Evolutionary conservation across 2,797 vertebrate genomes (phyloP).

Genomic region (Peromyscus aztecus): DNA sequence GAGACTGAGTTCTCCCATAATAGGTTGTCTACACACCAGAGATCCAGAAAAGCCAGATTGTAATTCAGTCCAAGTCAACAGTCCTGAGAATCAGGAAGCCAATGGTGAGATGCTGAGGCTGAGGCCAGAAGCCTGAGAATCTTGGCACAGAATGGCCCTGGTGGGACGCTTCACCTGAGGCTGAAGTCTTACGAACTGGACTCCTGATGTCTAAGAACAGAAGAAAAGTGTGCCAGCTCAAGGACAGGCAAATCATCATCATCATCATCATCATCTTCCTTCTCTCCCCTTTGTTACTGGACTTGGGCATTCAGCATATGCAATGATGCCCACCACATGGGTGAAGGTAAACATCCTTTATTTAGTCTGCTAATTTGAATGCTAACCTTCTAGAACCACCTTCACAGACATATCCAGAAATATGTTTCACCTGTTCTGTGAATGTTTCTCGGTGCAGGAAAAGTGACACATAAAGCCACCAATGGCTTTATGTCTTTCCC

Average conservation of each 20-base stretch:
- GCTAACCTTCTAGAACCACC: not conserved
- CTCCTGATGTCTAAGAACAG: not conserved
- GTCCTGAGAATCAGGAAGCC: not conserved
- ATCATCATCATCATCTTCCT: no score
- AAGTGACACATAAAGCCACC: not conserved
- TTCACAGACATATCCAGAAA: not conserved
- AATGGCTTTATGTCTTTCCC: not conserved
- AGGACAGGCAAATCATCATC: not conserved
- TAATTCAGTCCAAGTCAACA: not conserved
- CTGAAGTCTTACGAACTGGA: not conserved
- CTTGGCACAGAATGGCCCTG: not conserved
- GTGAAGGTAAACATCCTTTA: not conserved
- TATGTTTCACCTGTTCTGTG: not conserved
- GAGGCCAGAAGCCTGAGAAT: not conserved
- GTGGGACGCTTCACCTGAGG: not conserved
- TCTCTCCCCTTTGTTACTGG: not conserved
- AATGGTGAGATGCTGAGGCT: not conserved
- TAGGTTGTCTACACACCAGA: not conserved
- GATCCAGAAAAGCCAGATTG: not conserved
- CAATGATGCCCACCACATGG: not conserved
- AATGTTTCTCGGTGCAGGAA: not conserved
- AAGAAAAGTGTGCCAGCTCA: not conserved
- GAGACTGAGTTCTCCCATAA: not conserved
- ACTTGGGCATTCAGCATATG: not conserved
- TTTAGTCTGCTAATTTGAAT: not conserved